phyloP scores from a whole-genome alignment of 2,113 vertebrate species.

The Megalops atlanticus region DNA sequence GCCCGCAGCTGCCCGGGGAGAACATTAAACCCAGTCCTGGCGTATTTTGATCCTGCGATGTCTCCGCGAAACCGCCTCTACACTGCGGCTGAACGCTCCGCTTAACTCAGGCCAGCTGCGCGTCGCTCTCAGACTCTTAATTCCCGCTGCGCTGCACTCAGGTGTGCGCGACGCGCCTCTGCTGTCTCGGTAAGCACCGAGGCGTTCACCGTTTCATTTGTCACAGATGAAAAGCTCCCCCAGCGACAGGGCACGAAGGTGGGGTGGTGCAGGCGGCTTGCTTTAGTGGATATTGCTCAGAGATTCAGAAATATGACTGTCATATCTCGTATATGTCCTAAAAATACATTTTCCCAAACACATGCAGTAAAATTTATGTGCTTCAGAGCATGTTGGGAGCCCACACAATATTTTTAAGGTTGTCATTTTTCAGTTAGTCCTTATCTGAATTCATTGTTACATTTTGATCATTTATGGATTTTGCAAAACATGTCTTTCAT shows the following conservation, averaged over 20 bases:
- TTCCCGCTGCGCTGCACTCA: not conserved
- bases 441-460: no score
- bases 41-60: conserved; percentile 23
- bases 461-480: no score
- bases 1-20: conserved; percentile 16
- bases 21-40: conserved; percentile 38
- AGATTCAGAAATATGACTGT: not conserved
- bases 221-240: not conserved
- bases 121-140: not conserved
- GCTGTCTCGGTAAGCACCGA: not conserved
- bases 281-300: not conserved
- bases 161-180: conserved; percentile 21
- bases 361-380: no score
- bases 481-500: no score
- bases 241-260: not conserved
- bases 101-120: not conserved
- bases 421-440: no score
- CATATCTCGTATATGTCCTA: no score
- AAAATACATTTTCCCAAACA: no score
- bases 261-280: no score
- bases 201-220: not conserved
- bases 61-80: not conserved
- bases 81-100: conserved; percentile 2
- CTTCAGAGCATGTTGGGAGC: no score
- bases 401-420: no score